These are phyloP conservation scores for Elymnias hypermnestra DNA, from an alignment of 1,140 invertebrate species.

Conservation along the genomic window DNA sequence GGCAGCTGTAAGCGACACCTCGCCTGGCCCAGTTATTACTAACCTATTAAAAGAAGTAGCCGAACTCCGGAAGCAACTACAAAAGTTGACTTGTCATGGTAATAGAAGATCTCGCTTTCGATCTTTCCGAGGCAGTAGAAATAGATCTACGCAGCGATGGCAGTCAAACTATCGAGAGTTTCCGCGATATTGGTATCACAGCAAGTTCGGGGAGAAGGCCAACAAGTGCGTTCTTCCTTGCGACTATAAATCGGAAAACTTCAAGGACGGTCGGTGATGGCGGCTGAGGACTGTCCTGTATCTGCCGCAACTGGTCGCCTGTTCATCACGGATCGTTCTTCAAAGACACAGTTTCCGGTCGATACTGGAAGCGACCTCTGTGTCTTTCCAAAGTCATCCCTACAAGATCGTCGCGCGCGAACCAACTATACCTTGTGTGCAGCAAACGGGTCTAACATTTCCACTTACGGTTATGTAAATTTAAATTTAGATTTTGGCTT, in stretches of 20 bases:
- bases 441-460: neutral
- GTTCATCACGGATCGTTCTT: neutral
- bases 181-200: slow-evolving; percentile 17
- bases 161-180: neutral
- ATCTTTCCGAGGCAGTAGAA: too few relatives aligned
- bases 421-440: neutral
- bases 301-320: slow-evolving; percentile 4
- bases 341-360: slow-evolving; percentile 3
- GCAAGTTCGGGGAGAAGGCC: slow-evolving; percentile 5
- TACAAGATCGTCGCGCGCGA: neutral
- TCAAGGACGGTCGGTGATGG: slow-evolving; percentile 15
- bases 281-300: slow-evolving; percentile 4
- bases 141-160: too few relatives aligned
- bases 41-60: too few relatives aligned
- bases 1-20: too few relatives aligned
- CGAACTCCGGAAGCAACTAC: too few relatives aligned
- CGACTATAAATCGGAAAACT: slow-evolving; percentile 16
- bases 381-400: neutral
- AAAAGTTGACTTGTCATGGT: too few relatives aligned
- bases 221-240: slow-evolving; percentile 6
- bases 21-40: too few relatives aligned
- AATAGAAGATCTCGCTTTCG: too few relatives aligned
- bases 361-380: slow-evolving; percentile 5
- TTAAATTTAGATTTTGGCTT: slow-evolving; percentile 1
- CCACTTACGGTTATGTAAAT: neutral